phyloP scores from a whole-genome alignment of 2,888 invertebrate genomes.

The Lasioglossum morio region DNA sequence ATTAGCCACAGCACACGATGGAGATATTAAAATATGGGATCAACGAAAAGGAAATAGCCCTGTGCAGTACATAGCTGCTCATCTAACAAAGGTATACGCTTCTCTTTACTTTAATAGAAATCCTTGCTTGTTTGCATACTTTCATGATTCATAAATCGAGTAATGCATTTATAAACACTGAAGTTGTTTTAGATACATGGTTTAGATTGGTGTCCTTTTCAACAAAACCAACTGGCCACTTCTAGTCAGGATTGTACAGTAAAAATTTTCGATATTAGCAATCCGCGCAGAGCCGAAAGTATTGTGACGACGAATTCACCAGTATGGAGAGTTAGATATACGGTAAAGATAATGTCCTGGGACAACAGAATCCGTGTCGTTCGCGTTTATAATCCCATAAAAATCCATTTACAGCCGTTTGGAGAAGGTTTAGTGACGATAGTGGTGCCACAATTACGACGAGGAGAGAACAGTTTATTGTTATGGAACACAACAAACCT shows the following conservation, averaged over 20 bases:
- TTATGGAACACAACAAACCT: slow-evolving; percentile 91
- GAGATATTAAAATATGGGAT: slow-evolving; percentile 98
- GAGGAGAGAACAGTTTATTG: slow-evolving; percentile 93
- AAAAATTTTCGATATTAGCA: slow-evolving; percentile 96
- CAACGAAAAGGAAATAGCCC: slow-evolving; percentile 94
- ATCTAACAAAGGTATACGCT: slow-evolving; percentile 87
- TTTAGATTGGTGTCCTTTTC: slow-evolving; percentile 96
- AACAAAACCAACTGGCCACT: slow-evolving; percentile 94
- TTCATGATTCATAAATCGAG: not conserved
- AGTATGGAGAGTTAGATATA: slow-evolving; percentile 97
- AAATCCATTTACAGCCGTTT: slow-evolving; percentile 89
- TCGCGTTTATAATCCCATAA: slow-evolving; percentile 38
- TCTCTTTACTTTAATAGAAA: not conserved
- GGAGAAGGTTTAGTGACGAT: slow-evolving; percentile 96
- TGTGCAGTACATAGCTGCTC: slow-evolving; percentile 96
- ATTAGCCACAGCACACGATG: slow-evolving; percentile 97
- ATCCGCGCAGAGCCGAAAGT: slow-evolving; percentile 93
- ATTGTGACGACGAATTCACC: slow-evolving; percentile 93
- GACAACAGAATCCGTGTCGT: slow-evolving; percentile 1
- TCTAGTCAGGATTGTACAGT: slow-evolving; percentile 98
- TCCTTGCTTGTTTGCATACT: not conserved
- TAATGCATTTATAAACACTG: slow-evolving; percentile 34
- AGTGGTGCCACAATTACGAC: slow-evolving; percentile 95
- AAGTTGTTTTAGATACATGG: slow-evolving; percentile 91
- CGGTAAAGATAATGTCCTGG: slow-evolving; percentile 84